These are phyloP conservation scores for Netelia fuscicornis DNA, from an alignment of 2,888 invertebrate species.

Conservation along the genomic window DNA sequence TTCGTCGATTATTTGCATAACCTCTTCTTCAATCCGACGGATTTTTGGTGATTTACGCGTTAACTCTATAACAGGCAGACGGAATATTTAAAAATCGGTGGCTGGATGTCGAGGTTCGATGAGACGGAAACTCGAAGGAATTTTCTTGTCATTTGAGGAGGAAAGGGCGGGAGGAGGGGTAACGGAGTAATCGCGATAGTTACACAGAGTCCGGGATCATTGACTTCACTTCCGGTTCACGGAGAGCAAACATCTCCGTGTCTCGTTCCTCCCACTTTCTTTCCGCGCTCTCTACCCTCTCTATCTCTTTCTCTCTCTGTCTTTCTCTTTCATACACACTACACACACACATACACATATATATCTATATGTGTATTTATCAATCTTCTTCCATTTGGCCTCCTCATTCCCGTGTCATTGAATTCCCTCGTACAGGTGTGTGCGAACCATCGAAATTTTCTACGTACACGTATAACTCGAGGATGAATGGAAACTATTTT, in stretches of 20 bases:
- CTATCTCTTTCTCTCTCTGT: slow-evolving; percentile 55
- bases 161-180: slow-evolving; percentile 10
- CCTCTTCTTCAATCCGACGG: background rate
- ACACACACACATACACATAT: background rate
- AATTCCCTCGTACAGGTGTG: slow-evolving; percentile 1
- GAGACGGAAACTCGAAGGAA: slow-evolving; percentile 20
- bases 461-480: slow-evolving; percentile 18
- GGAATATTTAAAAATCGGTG: background rate
- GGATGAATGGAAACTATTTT: slow-evolving; percentile 65
- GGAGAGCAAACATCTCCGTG: slow-evolving; percentile 70
- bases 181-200: slow-evolving; percentile 19
- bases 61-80: background rate
- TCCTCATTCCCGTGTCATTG: slow-evolving; percentile 64
- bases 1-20: background rate
- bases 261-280: slow-evolving; percentile 71
- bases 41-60: background rate
- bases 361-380: slow-evolving; percentile 32
- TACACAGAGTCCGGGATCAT: slow-evolving; percentile 75
- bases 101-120: background rate
- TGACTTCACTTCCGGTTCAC: slow-evolving; percentile 81
- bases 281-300: slow-evolving; percentile 66
- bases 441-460: slow-evolving; percentile 9
- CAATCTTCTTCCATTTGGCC: slow-evolving; percentile 37
- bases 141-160: slow-evolving; percentile 49
- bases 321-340: slow-evolving; percentile 24